Evolutionary conservation across 2,797 vertebrate genomes (phyloP), one percentile per base, ranked within the genome.

Genomic region (Odontamblyopus rebecca): DNA sequence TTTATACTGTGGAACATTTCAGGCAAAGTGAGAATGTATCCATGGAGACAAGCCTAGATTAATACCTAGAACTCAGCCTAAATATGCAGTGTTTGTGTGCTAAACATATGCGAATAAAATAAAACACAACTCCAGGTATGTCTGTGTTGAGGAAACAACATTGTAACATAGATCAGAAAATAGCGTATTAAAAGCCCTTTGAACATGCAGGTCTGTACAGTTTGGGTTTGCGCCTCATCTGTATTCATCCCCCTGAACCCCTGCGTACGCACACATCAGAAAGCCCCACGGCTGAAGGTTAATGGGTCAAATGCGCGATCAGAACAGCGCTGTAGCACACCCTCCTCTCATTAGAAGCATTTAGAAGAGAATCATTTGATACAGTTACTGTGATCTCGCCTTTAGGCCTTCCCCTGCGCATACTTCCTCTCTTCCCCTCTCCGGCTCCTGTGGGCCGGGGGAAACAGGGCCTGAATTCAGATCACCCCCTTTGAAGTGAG

Each of bases 221-320:
- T 76, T 9, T 35, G 59, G 26, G 56, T 64, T 71, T 72, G 67
- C 73, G 19, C 73, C 57, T 76, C 59, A 71, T 89, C 71, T 65
- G 89, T 91, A 90, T 90, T 85, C 75, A 89, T 73, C 68, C 75
- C 68, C 76, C 11, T 16, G 80, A 82, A 75, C 82, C 67, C 75
- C 76, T 74, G 77, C 72, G 57, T 67, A 16, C 69, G 83, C 84
- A 91, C 57, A 15, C 5, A 38, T 87, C 84, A 91, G 80, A 87
- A 84, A 26, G 66, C 56, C 71, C 80, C 79, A 74, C 80, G 83
- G 78, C 81, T 87, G 83, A 91, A 92, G 89, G 90, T 92, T 91
- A 92, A 92, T 88, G 75, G 89, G 91, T 93, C 91, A 92, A 92
- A 90, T 69, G 80, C 60, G 61, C 74, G 79, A 91, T 92, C 91